phyloP scores from a whole-genome alignment of 2,888 invertebrate genomes.

The Eucera pruinosa region DNA sequence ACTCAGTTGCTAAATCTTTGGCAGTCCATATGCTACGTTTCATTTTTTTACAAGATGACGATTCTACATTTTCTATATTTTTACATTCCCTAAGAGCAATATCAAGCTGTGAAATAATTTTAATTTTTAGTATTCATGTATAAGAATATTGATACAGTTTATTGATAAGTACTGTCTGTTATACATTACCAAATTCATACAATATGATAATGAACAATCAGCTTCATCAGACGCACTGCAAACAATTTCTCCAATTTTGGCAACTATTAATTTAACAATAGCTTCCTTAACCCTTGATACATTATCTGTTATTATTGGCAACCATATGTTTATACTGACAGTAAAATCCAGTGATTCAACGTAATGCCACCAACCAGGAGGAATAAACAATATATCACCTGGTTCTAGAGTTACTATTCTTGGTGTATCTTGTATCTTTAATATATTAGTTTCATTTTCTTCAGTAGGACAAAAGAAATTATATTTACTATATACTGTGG shows the following conservation, averaged over 20 bases:
- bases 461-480: conserved; percentile 90
- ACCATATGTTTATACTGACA: conserved; percentile 90
- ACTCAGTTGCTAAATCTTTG: conserved; percentile 67
- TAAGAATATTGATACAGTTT: not conserved
- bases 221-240: conserved; percentile 61
- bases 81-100: conserved; percentile 71
- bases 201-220: conserved; percentile 63
- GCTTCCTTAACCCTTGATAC: conserved; percentile 79
- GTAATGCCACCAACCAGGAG: conserved; percentile 98
- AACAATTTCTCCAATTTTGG: conserved; percentile 73
- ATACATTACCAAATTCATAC: conserved; percentile 74
- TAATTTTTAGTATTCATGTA: not conserved
- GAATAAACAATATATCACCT: conserved; percentile 95
- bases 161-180: conserved; percentile 3
- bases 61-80: conserved; percentile 15
- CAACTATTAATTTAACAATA: conserved; percentile 78
- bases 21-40: conserved; percentile 59
- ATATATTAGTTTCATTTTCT: conserved; percentile 85
- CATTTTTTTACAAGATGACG: conserved; percentile 23
- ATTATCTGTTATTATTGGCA: conserved; percentile 88
- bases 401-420: conserved; percentile 89
- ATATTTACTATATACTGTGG: conserved; percentile 94
- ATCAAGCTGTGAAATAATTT: conserved; percentile 69
- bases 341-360: conserved; percentile 89
- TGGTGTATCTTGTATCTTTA: conserved; percentile 83